Base-by-base conservation (phyloP, 2,113 vertebrate genomes). In the Anguilla rostrata region DNA sequence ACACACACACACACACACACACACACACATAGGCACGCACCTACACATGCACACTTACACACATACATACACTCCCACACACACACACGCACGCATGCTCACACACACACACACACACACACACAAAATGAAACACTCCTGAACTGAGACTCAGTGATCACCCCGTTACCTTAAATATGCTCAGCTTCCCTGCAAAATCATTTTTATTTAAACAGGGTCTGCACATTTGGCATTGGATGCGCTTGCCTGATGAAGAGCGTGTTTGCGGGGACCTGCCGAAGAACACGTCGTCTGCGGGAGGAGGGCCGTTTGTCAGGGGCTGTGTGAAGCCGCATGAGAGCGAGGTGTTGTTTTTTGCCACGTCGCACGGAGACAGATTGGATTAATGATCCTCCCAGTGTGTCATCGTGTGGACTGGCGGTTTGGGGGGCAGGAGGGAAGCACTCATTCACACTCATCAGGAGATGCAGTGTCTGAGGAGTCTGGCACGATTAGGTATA, bases 81-180 rank as follows among this genome's bases (percentile, higher is more conserved):
- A 81, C 12, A 81, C 12, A 81, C 80, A 43, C 18, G 39, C 11
- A 53, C 12, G 12, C 49, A 1, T 18, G 34, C 34, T 34, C 80
- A 46, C 80, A 82, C 34, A 34, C 43, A 46, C 9, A 46, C 43
- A 5, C 39, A 16, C 39, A 40, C 80, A 82, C 11, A 82, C 40
- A 82, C 22, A 53, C 18, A 82, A 22, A 82, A 82, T 82, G 14
- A 43, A 46, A 82, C 41, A 75, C 71, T 75, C 71, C 26, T 75
- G 26, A 75, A 75, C 71, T 34, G n/a, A 75, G 71, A 3, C 71
- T 75, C 26, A 71, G 6, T 71, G 2, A 71, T n/a, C 2, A 46
- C 3, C 14, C 14, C n/a, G 20, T 9, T 71, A 8, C 26, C 71
- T 75, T 29, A 9, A 75, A 12, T 75, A n/a, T 0, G 0, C 8